Base-by-base conservation (phyloP, 2,888 invertebrate genomes). In the Coleophora flavipennella region DNA sequence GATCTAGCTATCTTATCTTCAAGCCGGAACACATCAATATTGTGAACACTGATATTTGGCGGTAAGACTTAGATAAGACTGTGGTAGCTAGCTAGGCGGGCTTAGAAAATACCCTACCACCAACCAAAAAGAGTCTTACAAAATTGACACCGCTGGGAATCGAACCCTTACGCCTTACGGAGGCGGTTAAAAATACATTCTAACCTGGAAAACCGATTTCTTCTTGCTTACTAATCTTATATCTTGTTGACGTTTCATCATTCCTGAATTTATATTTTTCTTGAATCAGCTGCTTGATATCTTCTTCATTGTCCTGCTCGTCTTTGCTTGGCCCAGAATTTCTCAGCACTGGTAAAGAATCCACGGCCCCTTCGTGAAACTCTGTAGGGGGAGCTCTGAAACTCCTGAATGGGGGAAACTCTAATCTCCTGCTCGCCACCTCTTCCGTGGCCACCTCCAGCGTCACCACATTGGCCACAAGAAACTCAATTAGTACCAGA, bases 181-280 rank as follows among this genome's bases (percentile, higher is more conserved):
- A n/a, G n/a, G n/a, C n/a, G n/a, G n/a, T n/a, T n/a, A n/a, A n/a
- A n/a, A n/a, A n/a, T n/a, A n/a, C n/a, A n/a, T n/a, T n/a, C 46
- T 51, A 40, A 75, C 76, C 67, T 52, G 64, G 45, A 43, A 48
- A 53, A 4, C 56, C 48, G 25, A 52, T 55, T 0, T 63, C 67
- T 13, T 65, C 63, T 2, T 49, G 57, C 1, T 67, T 46, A 8
- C 25, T 13, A 4, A 81, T 62, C 29, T 54, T 67, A 41, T 56
- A 83, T 27, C 83, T 66, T 1, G 62, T 81, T 0, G 79, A 71
- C 0, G 46, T 61, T 38, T 71, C 71, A 48, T 79, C 74, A 50
- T 78, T 81, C 28, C 47, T 62, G 49, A 83, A 83, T 46, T 61
- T 78, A 45, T 80, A 81, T 38, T 71, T 77, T 20, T 77, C 71